These are phyloP conservation scores for Drosophila fulvimacula DNA, from an alignment of 2,888 invertebrate genomes.

Conservation along the genomic window DNA sequence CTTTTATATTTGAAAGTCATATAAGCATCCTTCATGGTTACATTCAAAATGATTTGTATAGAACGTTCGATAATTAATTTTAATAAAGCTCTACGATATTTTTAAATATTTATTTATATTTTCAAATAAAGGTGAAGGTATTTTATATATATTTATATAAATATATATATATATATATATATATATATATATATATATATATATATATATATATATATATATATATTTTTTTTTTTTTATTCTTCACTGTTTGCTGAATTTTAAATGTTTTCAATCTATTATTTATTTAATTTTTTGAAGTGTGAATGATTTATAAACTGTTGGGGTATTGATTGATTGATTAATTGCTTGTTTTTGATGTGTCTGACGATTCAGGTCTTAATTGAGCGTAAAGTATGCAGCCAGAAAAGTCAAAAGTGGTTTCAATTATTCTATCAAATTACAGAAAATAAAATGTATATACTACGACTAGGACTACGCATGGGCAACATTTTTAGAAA, in stretches of 20 bases:
- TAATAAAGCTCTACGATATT: too few species aligned
- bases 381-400: constrained; percentile 54
- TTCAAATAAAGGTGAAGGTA: too few species aligned
- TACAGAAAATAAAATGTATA: constrained; percentile 2
- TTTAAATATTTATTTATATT: too few species aligned
- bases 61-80: too few species aligned
- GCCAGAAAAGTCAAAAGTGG: constrained; percentile 13
- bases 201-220: too few species aligned
- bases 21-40: too few species aligned
- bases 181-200: too few species aligned
- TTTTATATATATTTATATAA: too few species aligned
- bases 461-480: not conserved
- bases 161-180: too few species aligned
- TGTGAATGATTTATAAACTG: constrained; percentile 38
- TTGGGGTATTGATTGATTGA: constrained; percentile 45
- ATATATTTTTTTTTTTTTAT: too few species aligned
- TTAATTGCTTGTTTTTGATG: constrained; percentile 50
- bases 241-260: not conserved
- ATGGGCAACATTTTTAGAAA: not conserved
- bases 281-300: not conserved
- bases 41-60: too few species aligned
- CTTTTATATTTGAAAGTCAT: too few species aligned
- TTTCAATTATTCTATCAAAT: constrained; percentile 12
- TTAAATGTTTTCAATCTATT: not conserved
- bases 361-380: constrained; percentile 29